Evolutionary conservation across 2,797 vertebrate genomes (phyloP), one percentile per base, ranked within the genome.

Genomic region (Xenopus petersii): DNA sequence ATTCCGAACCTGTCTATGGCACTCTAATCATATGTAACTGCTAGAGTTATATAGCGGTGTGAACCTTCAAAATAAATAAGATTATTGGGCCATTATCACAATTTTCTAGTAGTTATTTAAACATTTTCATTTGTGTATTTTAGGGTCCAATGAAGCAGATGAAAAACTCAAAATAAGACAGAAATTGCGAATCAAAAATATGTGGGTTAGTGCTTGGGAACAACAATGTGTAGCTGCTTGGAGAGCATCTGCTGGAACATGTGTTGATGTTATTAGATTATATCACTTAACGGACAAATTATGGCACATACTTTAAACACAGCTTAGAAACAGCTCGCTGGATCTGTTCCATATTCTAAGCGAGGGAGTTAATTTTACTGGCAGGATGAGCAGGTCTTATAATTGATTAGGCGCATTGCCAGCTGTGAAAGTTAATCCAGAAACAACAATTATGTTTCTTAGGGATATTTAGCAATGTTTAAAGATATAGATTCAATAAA

Each of bases 231-330:
- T 54, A 16, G n/a, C 36, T 68, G 65, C 51, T 71, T 56, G 55
- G 54, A 66, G 33, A 1, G 24, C 56, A 67, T 73, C 65, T 78
- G 75, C 65, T 49, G 68, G 30, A 73, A 73, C 65, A 73, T 78
- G 75, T 67, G 70, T 67, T 42, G 49, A 36, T 77, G 61, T 30
- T 15, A 78, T 68, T 63, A 78, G 65, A 64, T 68, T 67, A 64
- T 73, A 78, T 78, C 65, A 72, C 75, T 78, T 73, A 67, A 68
- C 60, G 33, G 75, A 78, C 60, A 78, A 78, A 78, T 78, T 73
- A 78, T 55, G 30, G 59, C 49, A 68, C 65, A 78, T 73, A 33
- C 33, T 71, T 63, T 56, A 73, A 73, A 68, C 62, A 33, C 36
- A 78, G 59, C 24, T 72, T 73, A 55, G 64, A 69, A 73, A 73